Evolutionary conservation across 2,797 vertebrate genomes (phyloP), one percentile per base, ranked within the genome.

Genomic region (Fistularia tabacaria): DNA sequence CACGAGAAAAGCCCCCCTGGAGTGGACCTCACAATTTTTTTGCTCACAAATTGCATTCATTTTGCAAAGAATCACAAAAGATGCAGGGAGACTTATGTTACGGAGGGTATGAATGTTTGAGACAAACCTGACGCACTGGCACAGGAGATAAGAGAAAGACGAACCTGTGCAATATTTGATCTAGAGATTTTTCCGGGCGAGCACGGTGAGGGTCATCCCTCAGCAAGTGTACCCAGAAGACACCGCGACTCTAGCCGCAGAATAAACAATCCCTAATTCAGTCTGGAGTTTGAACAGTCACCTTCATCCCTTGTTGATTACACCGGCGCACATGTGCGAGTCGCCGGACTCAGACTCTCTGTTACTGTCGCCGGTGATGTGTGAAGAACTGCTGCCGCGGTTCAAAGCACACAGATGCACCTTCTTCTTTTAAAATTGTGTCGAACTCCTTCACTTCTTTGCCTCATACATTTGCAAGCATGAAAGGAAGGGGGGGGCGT

Each of bases 191-290:
- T 25, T 25, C 25, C 25, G 25, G 25, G 25, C 25, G 25, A 25
- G 25, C 13, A 52, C 11, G 45, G 44, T 38, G 7, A 14, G 57
- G 43, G 66, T 77, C 6, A 48, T 65, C 57, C 40, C 39, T 55
- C 36, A 14, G 36, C 15, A 43, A 11, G 56, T 51, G 47, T 40
- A 48, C 54, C 51, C 54, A n/a, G 44, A 59, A 53, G 46, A 52
- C 49, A 37, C 1, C 13, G 25, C 51, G 50, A 59, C 56, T 60
- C 55, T 3, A 25, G 25, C 25, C 1, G 49, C 76, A 43, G 37
- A 77, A 69, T 60, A 62, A 66, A 73, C 66, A 58, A 70, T 77
- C 66, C 51, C 46, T 62, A 68, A 80, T 73, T 74, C 36, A 62
- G 62, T 65, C 53, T 51, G 57, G 74, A 69, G 55, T 64, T 58